Conservation (phyloP, 2,797 vertebrate genomes). For the Sternotherus odoratus region DNA sequence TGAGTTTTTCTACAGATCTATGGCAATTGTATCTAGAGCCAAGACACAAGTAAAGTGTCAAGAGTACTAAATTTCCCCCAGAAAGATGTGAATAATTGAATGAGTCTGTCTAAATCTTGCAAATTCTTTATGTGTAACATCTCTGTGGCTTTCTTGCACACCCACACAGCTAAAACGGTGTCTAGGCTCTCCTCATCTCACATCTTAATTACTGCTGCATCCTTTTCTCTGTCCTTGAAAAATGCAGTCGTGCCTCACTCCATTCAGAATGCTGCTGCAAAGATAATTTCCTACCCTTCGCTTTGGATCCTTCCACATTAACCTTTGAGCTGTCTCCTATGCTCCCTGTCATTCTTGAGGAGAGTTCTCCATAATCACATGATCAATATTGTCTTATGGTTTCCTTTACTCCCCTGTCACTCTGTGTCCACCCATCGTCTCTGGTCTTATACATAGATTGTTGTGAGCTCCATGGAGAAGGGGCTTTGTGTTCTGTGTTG, state of each 20-base stretch:
- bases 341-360: background rate
- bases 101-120: background rate
- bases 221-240: background rate
- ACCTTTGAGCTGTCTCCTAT: background rate
- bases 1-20: slow-evolving; percentile 9
- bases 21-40: background rate
- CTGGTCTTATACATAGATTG: background rate
- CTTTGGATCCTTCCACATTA: background rate
- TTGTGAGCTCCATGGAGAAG: rapidly evolving
- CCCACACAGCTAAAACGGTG: background rate
- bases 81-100: background rate
- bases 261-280: background rate
- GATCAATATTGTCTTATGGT: background rate
- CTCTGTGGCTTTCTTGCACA: background rate
- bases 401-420: background rate
- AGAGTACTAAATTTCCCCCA: background rate
- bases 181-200: background rate
- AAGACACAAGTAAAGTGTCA: background rate
- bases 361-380: background rate
- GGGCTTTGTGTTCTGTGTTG: background rate
- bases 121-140: background rate
- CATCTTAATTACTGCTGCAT: background rate
- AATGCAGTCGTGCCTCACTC: background rate
- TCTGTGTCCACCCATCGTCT: background rate
- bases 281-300: background rate